Percentiles rank a stretch among this genome's conserved stretches.
Conservation (phyloP, 2,113 vertebrate genomes). For the Leucopsar rothschildi region DNA sequence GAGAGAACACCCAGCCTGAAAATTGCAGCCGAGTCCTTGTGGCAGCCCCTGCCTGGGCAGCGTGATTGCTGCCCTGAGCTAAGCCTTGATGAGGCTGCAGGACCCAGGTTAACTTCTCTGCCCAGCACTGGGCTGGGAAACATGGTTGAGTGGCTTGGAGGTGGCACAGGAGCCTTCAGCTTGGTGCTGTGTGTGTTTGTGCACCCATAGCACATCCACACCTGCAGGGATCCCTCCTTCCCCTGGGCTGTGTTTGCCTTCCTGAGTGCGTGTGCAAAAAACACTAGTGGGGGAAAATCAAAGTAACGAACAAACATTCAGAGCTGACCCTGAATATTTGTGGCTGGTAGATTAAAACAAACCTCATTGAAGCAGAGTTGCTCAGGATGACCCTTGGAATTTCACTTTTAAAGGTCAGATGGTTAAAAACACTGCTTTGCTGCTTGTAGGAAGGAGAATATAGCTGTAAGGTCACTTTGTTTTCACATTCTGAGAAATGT, state of each 20-base stretch:
- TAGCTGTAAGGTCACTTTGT: constrained; percentile 56
- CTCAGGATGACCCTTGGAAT: background rate
- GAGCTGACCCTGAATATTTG: background rate
- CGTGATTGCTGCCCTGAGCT: fast-evolving
- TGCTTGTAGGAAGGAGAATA: background rate
- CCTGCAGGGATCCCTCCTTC: background rate
- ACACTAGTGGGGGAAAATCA: background rate
- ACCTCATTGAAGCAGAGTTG: background rate
- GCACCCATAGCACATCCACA: fast-evolving
- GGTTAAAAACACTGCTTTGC: background rate
- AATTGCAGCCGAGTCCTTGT: background rate
- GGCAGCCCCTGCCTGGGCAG: background rate
- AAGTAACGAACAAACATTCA: background rate
- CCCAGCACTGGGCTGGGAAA: background rate
- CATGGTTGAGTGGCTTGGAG: background rate
- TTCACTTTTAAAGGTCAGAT: constrained; percentile 13
- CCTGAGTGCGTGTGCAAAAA: fast-evolving
- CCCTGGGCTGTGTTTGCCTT: background rate
- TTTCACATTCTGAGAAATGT: constrained; percentile 36
- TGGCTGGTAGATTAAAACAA: background rate
- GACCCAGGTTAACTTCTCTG: background rate
- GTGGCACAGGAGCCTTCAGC: background rate
- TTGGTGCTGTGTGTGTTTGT: background rate
- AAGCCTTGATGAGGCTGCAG: background rate
- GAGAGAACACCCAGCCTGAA: background rate